phyloP scores from a whole-genome alignment of 2,888 invertebrate genomes.

The Chirona hameri region DNA sequence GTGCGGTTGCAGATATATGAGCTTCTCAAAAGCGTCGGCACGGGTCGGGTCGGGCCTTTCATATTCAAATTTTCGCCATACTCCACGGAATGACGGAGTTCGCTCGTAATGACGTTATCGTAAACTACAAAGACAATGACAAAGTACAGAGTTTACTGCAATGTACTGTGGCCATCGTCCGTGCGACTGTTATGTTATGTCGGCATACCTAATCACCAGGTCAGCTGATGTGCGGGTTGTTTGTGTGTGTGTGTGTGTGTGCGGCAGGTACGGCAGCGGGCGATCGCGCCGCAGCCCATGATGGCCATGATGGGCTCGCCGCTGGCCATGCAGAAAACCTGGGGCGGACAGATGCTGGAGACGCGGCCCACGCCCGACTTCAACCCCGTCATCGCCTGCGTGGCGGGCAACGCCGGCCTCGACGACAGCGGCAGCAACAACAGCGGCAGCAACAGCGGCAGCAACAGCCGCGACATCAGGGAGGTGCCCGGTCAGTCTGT shows the following conservation, averaged over 20 bases:
- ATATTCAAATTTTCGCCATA: too few relatives aligned
- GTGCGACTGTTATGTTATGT: too few relatives aligned
- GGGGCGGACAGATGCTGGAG: constrained; percentile 31
- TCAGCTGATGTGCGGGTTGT: too few relatives aligned
- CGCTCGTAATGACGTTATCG: too few relatives aligned
- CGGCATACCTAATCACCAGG: too few relatives aligned
- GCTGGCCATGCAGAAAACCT: constrained; percentile 12
- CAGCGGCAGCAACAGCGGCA: background rate
- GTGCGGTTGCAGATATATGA: too few relatives aligned
- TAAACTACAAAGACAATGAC: too few relatives aligned
- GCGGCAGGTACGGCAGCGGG: constrained; percentile 34
- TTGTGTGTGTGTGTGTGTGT: background rate
- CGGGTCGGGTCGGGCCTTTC: too few relatives aligned
- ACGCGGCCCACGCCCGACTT: background rate
- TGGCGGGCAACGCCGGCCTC: constrained; percentile 27
- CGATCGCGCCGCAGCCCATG: constrained; percentile 36
- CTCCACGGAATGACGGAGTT: too few relatives aligned
- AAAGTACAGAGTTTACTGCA: too few relatives aligned
- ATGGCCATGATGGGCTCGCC: constrained; percentile 28
- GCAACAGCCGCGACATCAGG: constrained; percentile 30
- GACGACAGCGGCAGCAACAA: background rate
- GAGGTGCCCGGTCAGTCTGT: constrained; percentile 29
- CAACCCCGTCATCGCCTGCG: constrained; percentile 9
- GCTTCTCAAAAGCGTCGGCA: too few relatives aligned
- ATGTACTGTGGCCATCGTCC: too few relatives aligned